Evolutionary conservation across 2,797 vertebrate genomes (phyloP).

Genomic region (Triplophysa bombifrons): DNA sequence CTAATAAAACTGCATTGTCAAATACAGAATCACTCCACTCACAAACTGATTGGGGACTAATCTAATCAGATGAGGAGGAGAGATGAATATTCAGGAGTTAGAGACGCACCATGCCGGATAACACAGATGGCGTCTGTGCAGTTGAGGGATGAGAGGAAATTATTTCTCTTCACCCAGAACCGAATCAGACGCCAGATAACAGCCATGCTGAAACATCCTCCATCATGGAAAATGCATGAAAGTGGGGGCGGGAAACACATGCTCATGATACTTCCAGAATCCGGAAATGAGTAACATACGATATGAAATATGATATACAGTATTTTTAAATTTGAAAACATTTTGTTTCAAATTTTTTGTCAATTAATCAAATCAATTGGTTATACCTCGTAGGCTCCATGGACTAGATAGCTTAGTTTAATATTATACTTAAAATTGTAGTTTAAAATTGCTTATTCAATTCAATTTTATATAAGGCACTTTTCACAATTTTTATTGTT

Average conservation of each 20-base stretch:
- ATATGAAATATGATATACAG: neutral
- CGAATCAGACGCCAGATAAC: conserved; percentile 63
- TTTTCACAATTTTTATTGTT: too few relatives aligned
- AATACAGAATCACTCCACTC: conserved; percentile 66
- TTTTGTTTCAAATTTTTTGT: too few relatives aligned
- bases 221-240: conserved; percentile 36
- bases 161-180: conserved; percentile 62
- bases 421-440: too few relatives aligned
- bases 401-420: too few relatives aligned
- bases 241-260: conserved; percentile 32
- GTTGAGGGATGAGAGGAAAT: conserved; percentile 71
- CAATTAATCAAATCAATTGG: too few relatives aligned
- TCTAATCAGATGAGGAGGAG: conserved; percentile 78
- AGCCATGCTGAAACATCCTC: conserved; percentile 48
- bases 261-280: conserved; percentile 1
- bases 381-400: too few relatives aligned
- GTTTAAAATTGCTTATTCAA: too few relatives aligned
- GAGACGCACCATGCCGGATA: conserved; percentile 70
- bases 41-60: conserved; percentile 75
- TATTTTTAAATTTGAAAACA: too few relatives aligned
- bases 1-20: conserved; percentile 68
- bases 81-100: conserved; percentile 81
- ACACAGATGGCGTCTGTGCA: conserved; percentile 79
- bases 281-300: neutral
- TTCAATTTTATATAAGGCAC: too few relatives aligned